Percentiles rank a stretch among this genome's conserved stretches.
Evolutionary conservation across 1,140 invertebrate species (phyloP).

Genomic region (Amphibalanus amphitrite): DNA sequence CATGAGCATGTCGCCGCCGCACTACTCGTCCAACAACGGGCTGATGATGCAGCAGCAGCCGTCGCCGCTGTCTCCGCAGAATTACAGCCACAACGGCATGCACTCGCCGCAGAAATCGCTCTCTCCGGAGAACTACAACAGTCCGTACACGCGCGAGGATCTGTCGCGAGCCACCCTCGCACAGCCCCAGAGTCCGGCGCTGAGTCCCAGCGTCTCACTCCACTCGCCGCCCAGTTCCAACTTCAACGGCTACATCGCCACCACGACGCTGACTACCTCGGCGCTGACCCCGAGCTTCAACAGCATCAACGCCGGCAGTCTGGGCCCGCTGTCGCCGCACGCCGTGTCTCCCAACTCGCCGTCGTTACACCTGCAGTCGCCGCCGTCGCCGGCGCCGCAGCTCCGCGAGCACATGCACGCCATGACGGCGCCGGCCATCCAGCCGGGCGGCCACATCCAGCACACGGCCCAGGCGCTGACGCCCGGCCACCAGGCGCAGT

Average conservation of each 20-base stretch:
- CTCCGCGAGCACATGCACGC: conserved; percentile 15
- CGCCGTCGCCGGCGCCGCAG: conserved; percentile 16
- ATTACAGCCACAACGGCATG: conserved; percentile 59
- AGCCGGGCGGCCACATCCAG: conserved; percentile 5
- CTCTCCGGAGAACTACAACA: conserved; percentile 43
- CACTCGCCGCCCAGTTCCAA: conserved; percentile 34
- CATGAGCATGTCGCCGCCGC: conserved; percentile 49
- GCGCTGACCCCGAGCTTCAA: conserved; percentile 21
- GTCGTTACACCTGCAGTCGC: conserved; percentile 11
- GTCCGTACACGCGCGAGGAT: conserved; percentile 19
- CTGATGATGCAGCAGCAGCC: conserved; percentile 22
- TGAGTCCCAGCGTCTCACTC: conserved; percentile 31
- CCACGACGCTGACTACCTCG: conserved; percentile 20
- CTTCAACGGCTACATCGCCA: conserved; percentile 23
- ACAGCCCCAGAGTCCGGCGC: conserved; percentile 31
- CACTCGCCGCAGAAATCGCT: conserved; percentile 65
- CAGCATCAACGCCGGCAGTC: conserved; percentile 32
- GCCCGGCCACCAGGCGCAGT: conserved; percentile 10
- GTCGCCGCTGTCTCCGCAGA: conserved; percentile 39
- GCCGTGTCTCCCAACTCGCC: conserved; percentile 22
- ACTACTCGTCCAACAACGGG: conserved; percentile 44
- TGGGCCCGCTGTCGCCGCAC: conserved; percentile 32
- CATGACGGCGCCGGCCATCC: background rate
- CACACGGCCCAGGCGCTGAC: conserved; percentile 9
- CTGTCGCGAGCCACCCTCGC: conserved; percentile 35